Conservation (phyloP, 2,113 vertebrate species). For the Cololabis saira region DNA sequence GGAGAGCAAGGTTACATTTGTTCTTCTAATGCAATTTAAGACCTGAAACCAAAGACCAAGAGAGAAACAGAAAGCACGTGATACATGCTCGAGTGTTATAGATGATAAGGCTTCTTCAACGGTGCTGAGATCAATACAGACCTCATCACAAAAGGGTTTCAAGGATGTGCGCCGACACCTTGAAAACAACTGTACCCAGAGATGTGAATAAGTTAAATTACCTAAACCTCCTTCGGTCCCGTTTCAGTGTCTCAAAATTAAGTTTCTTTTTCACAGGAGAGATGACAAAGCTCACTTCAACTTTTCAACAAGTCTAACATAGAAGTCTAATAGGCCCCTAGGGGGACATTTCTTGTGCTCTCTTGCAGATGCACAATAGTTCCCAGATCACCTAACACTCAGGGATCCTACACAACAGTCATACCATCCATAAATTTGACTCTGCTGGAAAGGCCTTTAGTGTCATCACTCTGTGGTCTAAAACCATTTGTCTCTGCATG, state of each 20-base stretch:
- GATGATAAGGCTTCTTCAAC: slow-evolving; percentile 35
- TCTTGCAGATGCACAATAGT: slow-evolving; percentile 53
- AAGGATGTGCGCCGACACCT: slow-evolving; percentile 24
- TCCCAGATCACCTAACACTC: slow-evolving; percentile 64
- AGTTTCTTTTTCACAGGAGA: slow-evolving; percentile 14
- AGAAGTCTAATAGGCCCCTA: slow-evolving; percentile 46
- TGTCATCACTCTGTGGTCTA: slow-evolving; percentile 61
- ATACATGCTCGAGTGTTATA: slow-evolving; percentile 30
- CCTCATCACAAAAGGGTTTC: slow-evolving; percentile 40
- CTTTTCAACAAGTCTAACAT: slow-evolving; percentile 49
- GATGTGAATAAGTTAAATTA: not conserved
- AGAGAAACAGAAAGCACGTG: slow-evolving; percentile 19
- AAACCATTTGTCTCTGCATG: slow-evolving; percentile 50
- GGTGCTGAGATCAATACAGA: slow-evolving; percentile 23
- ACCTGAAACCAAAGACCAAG: slow-evolving; percentile 42
- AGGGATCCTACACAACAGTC: slow-evolving; percentile 53
- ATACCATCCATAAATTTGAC: slow-evolving; percentile 67
- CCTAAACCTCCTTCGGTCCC: slow-evolving; percentile 3
- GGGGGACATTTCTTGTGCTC: slow-evolving; percentile 62
- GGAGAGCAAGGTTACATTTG: slow-evolving; percentile 47
- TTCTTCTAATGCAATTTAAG: slow-evolving; percentile 46
- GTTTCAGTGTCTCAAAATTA: not conserved
- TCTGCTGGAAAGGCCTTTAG: slow-evolving; percentile 58
- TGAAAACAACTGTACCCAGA: slow-evolving; percentile 31
- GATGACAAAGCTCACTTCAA: slow-evolving; percentile 35